These are phyloP conservation scores for Teinopalpus imperialis DNA, from an alignment of 2,888 invertebrate genomes.

Conservation along the genomic window DNA sequence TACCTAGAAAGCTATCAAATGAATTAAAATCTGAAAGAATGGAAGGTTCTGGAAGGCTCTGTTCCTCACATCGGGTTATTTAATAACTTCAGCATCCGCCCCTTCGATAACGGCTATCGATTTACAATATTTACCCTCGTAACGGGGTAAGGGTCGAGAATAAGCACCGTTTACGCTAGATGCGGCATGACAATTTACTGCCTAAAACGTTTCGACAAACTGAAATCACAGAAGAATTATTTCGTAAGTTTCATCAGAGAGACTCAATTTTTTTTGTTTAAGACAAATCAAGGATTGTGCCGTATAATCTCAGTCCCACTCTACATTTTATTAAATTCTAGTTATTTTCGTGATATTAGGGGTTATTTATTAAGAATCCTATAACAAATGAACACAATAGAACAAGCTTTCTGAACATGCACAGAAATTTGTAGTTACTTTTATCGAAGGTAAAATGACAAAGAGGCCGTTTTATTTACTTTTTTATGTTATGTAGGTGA, in stretches of 20 bases:
- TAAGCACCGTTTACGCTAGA: constrained; percentile 17
- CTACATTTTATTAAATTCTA: too few species aligned
- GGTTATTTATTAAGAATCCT: too few species aligned
- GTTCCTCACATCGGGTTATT: constrained; percentile 51
- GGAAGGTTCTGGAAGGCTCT: constrained; percentile 27
- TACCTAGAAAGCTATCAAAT: background rate
- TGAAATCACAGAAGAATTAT: constrained; percentile 6
- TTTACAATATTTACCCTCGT: constrained; percentile 60
- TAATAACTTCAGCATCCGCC: constrained; percentile 50
- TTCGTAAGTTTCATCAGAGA: background rate
- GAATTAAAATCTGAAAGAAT: constrained; percentile 21
- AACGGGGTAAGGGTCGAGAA: constrained; percentile 31
- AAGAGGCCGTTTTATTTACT: too few species aligned
- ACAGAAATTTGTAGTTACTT: too few species aligned
- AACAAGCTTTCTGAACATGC: too few species aligned
- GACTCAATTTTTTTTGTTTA: too few species aligned
- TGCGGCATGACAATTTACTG: constrained; percentile 37
- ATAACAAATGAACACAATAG: too few species aligned
- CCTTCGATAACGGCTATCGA: constrained; percentile 58
- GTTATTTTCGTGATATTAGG: too few species aligned
- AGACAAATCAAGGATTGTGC: too few species aligned
- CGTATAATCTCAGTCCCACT: too few species aligned
- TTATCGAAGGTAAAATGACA: too few species aligned
- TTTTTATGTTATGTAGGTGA: too few species aligned
- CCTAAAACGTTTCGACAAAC: constrained; percentile 14